Evolutionary conservation across 2,888 invertebrate species (phyloP).

Genomic region (Tridacna crocea): DNA sequence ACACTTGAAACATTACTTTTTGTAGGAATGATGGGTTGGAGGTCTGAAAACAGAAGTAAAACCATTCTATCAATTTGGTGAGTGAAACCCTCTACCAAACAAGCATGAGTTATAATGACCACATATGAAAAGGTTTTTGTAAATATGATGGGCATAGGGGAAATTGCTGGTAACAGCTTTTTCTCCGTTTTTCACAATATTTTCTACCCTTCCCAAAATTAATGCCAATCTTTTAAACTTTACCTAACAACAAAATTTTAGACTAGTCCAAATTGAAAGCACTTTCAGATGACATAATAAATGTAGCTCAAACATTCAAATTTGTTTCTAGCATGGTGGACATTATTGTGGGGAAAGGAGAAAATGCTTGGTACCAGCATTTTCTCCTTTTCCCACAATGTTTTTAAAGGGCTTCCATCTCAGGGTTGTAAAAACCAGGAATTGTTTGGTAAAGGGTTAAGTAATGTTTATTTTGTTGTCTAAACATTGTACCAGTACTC

Average conservation of each 20-base stretch:
- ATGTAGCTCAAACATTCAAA: no score
- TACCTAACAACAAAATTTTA: background rate
- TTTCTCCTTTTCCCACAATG: background rate
- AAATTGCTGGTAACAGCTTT: no score
- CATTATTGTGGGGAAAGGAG: background rate
- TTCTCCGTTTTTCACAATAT: no score
- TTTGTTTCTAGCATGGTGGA: background rate
- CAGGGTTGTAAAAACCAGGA: no score
- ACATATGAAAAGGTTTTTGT: no score
- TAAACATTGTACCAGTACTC: no score
- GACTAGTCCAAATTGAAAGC: background rate
- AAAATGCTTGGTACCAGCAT: background rate
- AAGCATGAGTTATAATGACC: background rate
- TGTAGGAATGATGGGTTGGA: slow-evolving; percentile 42
- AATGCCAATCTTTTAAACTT: background rate
- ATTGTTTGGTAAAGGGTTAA: no score
- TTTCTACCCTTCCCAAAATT: no score
- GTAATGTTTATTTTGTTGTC: no score
- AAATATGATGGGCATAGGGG: no score
- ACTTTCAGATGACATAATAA: background rate
- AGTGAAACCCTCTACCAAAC: background rate
- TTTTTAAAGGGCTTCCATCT: background rate
- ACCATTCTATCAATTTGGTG: background rate
- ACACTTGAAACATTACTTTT: slow-evolving; percentile 32
- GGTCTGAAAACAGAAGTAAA: slow-evolving; percentile 33